Conservation (phyloP, 2,888 invertebrate species). For the Rosalia funebris region DNA sequence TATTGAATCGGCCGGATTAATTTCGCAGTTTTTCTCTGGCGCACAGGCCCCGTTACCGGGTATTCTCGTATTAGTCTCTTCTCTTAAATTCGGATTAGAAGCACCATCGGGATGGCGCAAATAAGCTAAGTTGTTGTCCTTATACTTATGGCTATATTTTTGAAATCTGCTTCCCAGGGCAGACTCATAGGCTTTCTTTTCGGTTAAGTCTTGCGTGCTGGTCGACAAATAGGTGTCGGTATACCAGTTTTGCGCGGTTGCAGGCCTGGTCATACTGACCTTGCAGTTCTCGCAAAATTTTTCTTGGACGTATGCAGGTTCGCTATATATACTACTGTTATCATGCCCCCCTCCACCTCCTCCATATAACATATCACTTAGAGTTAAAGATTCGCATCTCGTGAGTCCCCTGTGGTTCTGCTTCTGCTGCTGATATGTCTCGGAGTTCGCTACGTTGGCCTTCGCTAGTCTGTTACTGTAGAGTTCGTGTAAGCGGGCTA, state of each 20-base stretch:
- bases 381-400: slow-evolving; percentile 76
- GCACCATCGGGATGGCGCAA: slow-evolving; percentile 91
- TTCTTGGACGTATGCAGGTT: slow-evolving; percentile 81
- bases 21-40: slow-evolving; percentile 63
- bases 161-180: slow-evolving; percentile 67
- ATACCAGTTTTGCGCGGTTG: slow-evolving; percentile 75
- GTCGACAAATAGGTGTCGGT: slow-evolving; percentile 67
- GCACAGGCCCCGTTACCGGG: slow-evolving; percentile 71
- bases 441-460: slow-evolving; percentile 75
- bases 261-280: slow-evolving; percentile 75
- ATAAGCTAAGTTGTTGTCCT: slow-evolving; percentile 71
- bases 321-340: slow-evolving; percentile 87
- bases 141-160: slow-evolving; percentile 69
- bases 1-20: slow-evolving; percentile 53
- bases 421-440: slow-evolving; percentile 67
- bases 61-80: slow-evolving; percentile 69
- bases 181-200: slow-evolving; percentile 49
- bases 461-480: slow-evolving; percentile 82
- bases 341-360: slow-evolving; percentile 62
- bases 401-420: slow-evolving; percentile 64
- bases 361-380: slow-evolving; percentile 76
- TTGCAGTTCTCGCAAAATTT: slow-evolving; percentile 82
- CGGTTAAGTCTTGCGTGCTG: slow-evolving; percentile 65
- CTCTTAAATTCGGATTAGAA: slow-evolving; percentile 88
- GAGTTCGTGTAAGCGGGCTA: slow-evolving; percentile 82